Conservation (phyloP, 2,888 invertebrate genomes). For the Eilema caniola region DNA sequence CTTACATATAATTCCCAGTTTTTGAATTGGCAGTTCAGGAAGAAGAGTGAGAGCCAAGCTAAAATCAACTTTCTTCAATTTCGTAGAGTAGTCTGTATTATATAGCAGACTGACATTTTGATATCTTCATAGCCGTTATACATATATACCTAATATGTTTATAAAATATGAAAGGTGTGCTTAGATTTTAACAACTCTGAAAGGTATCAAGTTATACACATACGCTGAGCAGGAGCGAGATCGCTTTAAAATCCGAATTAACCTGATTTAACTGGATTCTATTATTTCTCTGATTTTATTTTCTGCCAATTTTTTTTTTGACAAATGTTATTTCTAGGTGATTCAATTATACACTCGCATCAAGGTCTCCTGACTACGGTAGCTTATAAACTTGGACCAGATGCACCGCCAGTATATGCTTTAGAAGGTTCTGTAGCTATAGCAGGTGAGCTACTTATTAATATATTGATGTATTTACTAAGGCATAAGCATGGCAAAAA, state of each 20-base stretch:
- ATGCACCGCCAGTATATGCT: conserved; percentile 92
- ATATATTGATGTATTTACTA: conserved; percentile 4
- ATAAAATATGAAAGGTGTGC: not conserved
- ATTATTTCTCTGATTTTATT: not conserved
- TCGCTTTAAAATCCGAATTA: not conserved
- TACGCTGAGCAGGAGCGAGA: not conserved
- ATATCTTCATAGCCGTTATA: no score
- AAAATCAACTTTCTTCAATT: not conserved
- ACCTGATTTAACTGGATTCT: not conserved
- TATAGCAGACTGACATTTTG: not conserved
- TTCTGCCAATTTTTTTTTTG: not conserved
- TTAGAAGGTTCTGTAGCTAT: conserved; percentile 96
- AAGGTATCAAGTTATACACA: not conserved
- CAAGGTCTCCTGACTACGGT: conserved; percentile 97
- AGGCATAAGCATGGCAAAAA: not conserved
- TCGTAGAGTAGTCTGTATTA: not conserved
- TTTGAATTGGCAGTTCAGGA: not conserved
- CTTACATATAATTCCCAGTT: not conserved
- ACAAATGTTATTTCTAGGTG: conserved; percentile 81
- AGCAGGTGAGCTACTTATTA: conserved; percentile 88
- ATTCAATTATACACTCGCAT: conserved; percentile 91
- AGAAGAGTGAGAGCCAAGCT: not conserved
- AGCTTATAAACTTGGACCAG: conserved; percentile 94
- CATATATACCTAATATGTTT: no score
- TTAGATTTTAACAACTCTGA: not conserved